A percentile compares a stretch with the other conserved stretches of the same genome.
These are phyloP conservation scores for Synodontis membranacea DNA, from an alignment of 2,113 vertebrate species.

Conservation along the genomic window DNA sequence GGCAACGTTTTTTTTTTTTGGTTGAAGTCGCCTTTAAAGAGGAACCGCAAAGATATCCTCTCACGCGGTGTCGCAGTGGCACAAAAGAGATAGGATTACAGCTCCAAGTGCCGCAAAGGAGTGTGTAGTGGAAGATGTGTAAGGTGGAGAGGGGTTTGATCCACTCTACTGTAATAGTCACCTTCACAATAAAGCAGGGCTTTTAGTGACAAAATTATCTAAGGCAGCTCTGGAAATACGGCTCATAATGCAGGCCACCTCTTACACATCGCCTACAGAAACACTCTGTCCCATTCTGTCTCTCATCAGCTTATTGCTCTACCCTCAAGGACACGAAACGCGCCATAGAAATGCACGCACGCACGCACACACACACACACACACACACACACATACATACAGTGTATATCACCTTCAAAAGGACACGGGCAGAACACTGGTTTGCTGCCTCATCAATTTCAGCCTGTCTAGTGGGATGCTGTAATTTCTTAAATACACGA, in stretches of 20 bases:
- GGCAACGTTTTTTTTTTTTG: neutral
- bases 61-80: constrained; percentile 4
- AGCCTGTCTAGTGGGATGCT: constrained; percentile 65
- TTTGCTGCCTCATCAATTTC: constrained; percentile 77
- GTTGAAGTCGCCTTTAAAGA: neutral
- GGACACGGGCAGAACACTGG: constrained; percentile 73
- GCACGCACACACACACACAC: constrained; percentile 8
- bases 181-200: constrained; percentile 9
- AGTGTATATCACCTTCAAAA: constrained; percentile 71
- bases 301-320: constrained; percentile 29
- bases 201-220: constrained; percentile 5
- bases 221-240: neutral
- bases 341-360: constrained; percentile 13
- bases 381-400: constrained; percentile 25
- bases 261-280: constrained; percentile 30
- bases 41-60: neutral
- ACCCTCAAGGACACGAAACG: constrained; percentile 44
- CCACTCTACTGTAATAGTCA: constrained; percentile 15
- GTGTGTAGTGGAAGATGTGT: neutral
- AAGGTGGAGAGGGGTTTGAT: neutral
- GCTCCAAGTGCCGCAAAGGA: constrained; percentile 13
- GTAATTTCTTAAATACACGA: constrained; percentile 50
- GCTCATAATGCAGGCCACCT: neutral
- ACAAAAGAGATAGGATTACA: constrained; percentile 20
- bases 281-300: constrained; percentile 32